Base-by-base conservation (phyloP, 2,113 vertebrate genomes). In the Hepsetus odoe region DNA sequence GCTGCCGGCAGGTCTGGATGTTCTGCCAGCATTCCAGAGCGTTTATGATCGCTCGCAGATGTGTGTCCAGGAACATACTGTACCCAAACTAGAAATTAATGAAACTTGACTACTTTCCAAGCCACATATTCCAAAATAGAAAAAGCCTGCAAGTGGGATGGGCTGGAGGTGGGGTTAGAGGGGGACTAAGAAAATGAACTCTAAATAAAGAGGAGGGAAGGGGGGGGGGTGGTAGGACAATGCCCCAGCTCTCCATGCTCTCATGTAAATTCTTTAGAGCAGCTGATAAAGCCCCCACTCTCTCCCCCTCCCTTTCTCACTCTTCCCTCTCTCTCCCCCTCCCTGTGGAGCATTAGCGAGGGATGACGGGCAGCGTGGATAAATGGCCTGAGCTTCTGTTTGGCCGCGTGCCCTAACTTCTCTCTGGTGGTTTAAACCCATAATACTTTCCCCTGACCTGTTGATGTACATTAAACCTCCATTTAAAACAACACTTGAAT, bases 11-110 rank as follows among this genome's bases (percentile, higher is more conserved):
- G 97, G 95, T 95, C 97, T 98, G 93, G 94, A 97, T 98, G 97
- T 99, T 96, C 96, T 97, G 96, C 96, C 97, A 98, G 95, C 95
- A 96, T 98, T 98, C 96, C 95, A 94, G 91, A 90, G 95, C 95
- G 93, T 97, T 99, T 98, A 97, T 99, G 96, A 98, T 97, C 93
- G 92, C 94, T 96, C 94, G 95, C 97, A 98, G 97, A 98, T 99
- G 97, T 95, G 96, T 92, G 94, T 96, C 95, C 95, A 96, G 96
- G 97, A 99, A 99, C 97, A 98, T 95, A 96, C 95, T 98, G 97
- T 98, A 98, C 97, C 95, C 96, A 95, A 94, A 95, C 94, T 95
- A 96, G 94, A 97, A 96, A 98, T 98, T 97, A 97, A 98, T 97
- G 95, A 96, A 97, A 92, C 94, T 96, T 96, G 95, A 97, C 93